Evolutionary conservation across 2,888 invertebrate species (phyloP).

Genomic region (Agonum fuliginosum): DNA sequence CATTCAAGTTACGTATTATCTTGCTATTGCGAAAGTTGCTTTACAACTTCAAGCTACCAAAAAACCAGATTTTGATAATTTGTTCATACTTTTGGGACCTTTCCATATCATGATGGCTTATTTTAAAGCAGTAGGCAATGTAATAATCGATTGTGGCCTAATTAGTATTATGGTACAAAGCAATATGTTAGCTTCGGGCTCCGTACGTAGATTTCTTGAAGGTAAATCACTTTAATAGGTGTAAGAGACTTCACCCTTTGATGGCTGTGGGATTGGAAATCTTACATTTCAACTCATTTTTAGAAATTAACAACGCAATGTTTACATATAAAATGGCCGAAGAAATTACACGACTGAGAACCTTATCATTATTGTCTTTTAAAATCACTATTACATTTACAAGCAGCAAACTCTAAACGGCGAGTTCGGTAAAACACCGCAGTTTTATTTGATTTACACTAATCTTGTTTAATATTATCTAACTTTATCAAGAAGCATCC

Average conservation of each 20-base stretch:
- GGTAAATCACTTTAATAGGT: constrained; percentile 63
- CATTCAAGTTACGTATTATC: constrained; percentile 65
- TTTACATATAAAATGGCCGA: background rate
- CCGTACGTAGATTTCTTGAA: constrained; percentile 61
- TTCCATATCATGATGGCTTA: constrained; percentile 66
- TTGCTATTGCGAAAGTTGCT: constrained; percentile 48
- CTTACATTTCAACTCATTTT: constrained; percentile 60
- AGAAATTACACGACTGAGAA: background rate
- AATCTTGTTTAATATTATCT: constrained; percentile 37
- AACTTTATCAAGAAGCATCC: constrained; percentile 59
- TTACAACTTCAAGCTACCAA: background rate
- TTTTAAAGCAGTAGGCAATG: constrained; percentile 66
- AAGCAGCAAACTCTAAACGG: background rate
- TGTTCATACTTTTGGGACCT: constrained; percentile 65
- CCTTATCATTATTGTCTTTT: background rate
- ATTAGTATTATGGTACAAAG: constrained; percentile 63
- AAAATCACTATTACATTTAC: too few species aligned
- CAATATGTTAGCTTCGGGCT: constrained; percentile 65
- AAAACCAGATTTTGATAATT: constrained; percentile 43
- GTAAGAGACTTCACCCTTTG: constrained; percentile 62
- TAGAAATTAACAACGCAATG: constrained; percentile 9
- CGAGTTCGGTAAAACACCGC: constrained; percentile 31
- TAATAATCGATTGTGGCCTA: constrained; percentile 63
- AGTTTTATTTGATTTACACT: constrained; percentile 46
- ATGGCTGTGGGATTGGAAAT: constrained; percentile 60